Percentiles rank a stretch among this genome's conserved stretches.
Evolutionary conservation across 2,888 invertebrate species (phyloP).

Genomic region (Xanthorhoe spadicearia): DNA sequence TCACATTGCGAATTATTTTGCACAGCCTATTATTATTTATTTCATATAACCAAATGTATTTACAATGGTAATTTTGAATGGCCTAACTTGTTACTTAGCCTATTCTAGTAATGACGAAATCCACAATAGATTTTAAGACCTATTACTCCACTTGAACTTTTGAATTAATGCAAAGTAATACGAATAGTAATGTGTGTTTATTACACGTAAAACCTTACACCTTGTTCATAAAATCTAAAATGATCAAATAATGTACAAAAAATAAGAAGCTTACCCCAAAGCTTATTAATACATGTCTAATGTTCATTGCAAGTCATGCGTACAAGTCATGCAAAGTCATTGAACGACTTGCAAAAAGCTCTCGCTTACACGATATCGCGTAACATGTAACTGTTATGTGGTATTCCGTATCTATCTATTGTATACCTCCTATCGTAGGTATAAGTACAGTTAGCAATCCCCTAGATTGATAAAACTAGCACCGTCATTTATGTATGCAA

Average conservation of each 20-base stretch:
- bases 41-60: not conserved
- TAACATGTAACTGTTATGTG: constrained; percentile 17
- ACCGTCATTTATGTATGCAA: not conserved
- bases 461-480: not conserved
- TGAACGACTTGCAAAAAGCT: constrained; percentile 19
- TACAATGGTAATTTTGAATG: not conserved
- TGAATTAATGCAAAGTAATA: not conserved
- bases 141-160: not conserved
- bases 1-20: not conserved
- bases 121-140: not conserved
- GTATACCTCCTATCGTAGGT: not conserved
- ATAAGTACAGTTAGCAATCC: not conserved
- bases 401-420: constrained; percentile 5
- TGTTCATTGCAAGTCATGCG: constrained; percentile 11
- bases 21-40: not conserved
- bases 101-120: not conserved
- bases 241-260: too few relatives aligned
- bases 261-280: too few relatives aligned
- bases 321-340: constrained; percentile 8
- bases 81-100: not conserved
- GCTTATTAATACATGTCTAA: not conserved
- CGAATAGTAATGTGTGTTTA: too few relatives aligned
- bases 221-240: too few relatives aligned
- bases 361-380: constrained; percentile 18
- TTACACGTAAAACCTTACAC: too few relatives aligned